Evolutionary conservation across 2,888 invertebrate genomes (phyloP).

Genomic region (Crematogaster levior): DNA sequence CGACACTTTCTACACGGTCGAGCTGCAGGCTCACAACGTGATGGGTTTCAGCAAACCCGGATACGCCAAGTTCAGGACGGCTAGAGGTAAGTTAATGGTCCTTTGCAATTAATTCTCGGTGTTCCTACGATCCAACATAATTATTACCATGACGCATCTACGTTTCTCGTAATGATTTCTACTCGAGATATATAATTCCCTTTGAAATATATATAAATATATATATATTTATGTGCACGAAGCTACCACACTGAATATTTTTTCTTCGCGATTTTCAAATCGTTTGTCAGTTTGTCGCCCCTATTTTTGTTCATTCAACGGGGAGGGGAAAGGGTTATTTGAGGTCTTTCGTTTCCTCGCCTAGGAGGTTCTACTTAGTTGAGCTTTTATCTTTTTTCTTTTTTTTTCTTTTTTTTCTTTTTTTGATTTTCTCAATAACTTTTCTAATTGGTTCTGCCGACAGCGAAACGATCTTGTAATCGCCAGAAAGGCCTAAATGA

Average conservation of each 20-base stretch:
- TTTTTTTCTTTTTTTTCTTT: constrained; percentile 23
- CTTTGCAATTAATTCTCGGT: constrained; percentile 31
- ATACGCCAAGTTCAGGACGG: constrained; percentile 93
- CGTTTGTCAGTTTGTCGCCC: constrained; percentile 69
- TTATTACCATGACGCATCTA: constrained; percentile 52
- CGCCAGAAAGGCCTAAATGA: constrained; percentile 25
- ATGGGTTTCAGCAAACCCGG: constrained; percentile 94
- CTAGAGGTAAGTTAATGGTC: constrained; percentile 91
- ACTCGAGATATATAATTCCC: constrained; percentile 64
- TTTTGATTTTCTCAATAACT: constrained; percentile 22
- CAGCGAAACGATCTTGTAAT: constrained; percentile 34
- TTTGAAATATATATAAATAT: constrained; percentile 56
- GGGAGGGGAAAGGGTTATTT: constrained; percentile 72
- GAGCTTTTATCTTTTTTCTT: constrained; percentile 4
- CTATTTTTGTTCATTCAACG: constrained; percentile 66
- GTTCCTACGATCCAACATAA: constrained; percentile 53
- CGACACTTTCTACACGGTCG: constrained; percentile 94
- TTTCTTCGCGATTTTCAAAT: constrained; percentile 60
- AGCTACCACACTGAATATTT: constrained; percentile 70
- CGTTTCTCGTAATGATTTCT: constrained; percentile 55
- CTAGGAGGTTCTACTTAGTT: constrained; percentile 25
- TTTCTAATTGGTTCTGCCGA: constrained; percentile 25
- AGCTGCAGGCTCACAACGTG: constrained; percentile 93
- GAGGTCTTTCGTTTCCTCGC: constrained; percentile 60
- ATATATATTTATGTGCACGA: constrained; percentile 72